Base-by-base conservation (phyloP, 2,113 vertebrate species). In the Nannospalax galili region DNA sequence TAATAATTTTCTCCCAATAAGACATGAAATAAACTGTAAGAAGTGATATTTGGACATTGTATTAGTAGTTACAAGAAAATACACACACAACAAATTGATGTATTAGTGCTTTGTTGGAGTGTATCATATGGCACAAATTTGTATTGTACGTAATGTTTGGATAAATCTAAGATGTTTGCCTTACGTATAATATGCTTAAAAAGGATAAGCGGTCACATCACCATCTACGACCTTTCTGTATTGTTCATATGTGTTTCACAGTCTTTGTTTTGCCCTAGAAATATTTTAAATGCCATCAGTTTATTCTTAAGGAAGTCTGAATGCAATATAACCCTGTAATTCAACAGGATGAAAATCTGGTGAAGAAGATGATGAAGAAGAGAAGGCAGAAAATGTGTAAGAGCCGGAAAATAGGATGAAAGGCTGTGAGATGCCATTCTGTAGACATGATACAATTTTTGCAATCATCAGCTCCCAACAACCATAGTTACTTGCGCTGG, bases 21-120 rank as follows among this genome's bases (percentile, higher is more conserved):
- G 93, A 90, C 65, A 69, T 82, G 73, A 85, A 93, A 92, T 45
- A 74, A 62, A 45, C 67, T 52, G 10, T 60, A 93, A 93, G 35
- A 94, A 93, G 58, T 94, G 40, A 74, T 82, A 86, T 95, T 81
- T 95, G 90, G 75, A 79, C 65, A 79, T 91, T 82, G 52, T 22
- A 42, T 16, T 35, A 65, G 65, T 84, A 84, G 35, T 93, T 95
- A 74, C 7, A 90, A 28, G 69, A 37, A 91, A 93, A 89, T 77
- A 79, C 5, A 48, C n/a, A 85, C 52, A 85, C 20, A 90, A 8
- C 35, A 87, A 95, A 87, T 35, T 75, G 30, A 86, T 48, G 81
- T 11, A 56, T 69, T 65, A 78, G 52, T 37, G 90, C 80, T 92
- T 65, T 42, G 81, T 96, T 84, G 84, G 73, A 86, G 2, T 42